Percentiles rank a stretch among this genome's conserved stretches.
Evolutionary conservation across 2,888 invertebrate species (phyloP).

Genomic region (Pollenia griseotomentosa): DNA sequence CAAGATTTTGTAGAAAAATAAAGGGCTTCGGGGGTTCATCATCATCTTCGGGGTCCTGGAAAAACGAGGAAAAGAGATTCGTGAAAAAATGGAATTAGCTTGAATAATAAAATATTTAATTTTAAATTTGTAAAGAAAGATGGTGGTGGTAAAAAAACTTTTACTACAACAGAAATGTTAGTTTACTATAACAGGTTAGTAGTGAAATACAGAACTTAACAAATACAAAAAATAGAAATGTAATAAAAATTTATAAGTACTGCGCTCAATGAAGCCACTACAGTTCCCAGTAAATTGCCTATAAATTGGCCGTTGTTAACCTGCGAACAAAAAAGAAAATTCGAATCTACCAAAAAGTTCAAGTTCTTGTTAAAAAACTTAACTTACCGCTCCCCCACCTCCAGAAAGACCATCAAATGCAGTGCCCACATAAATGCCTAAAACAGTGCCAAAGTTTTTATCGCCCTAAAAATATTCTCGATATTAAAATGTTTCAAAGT

Average conservation of each 20-base stretch:
- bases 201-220: slow-evolving; percentile 34
- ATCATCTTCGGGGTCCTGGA: slow-evolving; percentile 83
- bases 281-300: slow-evolving; percentile 83
- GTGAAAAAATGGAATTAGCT: background rate
- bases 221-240: slow-evolving; percentile 32
- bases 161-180: slow-evolving; percentile 19
- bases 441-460: slow-evolving; percentile 83
- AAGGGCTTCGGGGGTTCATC: slow-evolving; percentile 81
- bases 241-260: slow-evolving; percentile 78
- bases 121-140: background rate
- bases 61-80: slow-evolving; percentile 6
- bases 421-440: slow-evolving; percentile 82
- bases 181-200: slow-evolving; percentile 64
- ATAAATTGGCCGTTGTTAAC: slow-evolving; percentile 83
- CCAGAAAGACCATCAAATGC: slow-evolving; percentile 84
- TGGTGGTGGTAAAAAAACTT: slow-evolving; percentile 31
- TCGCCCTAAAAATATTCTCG: slow-evolving; percentile 77
- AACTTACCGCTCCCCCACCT: slow-evolving; percentile 83
- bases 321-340: slow-evolving; percentile 75
- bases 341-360: background rate
- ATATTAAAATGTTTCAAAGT: background rate
- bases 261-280: slow-evolving; percentile 83
- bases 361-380: no score
- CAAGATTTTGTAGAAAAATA: slow-evolving; percentile 80
- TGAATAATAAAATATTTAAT: background rate